A percentile compares a stretch with the other conserved stretches of the same genome.
phyloP scores from a whole-genome alignment of 2,888 invertebrate species.

The Apotomis turbidana region DNA sequence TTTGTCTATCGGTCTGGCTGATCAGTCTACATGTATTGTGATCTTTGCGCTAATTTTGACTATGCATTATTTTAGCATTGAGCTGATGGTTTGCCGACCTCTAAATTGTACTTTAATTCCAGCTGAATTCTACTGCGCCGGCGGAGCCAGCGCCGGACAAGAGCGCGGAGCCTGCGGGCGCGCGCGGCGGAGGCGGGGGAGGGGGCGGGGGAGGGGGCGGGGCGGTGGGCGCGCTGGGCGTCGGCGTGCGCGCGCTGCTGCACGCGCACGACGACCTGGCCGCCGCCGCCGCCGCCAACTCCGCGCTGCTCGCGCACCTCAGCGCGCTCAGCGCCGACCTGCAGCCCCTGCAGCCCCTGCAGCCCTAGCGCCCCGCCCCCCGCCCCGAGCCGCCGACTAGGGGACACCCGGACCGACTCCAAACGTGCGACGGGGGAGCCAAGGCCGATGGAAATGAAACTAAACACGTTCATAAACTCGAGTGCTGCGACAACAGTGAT shows the following conservation, averaged over 20 bases:
- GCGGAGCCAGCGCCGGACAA: constrained; percentile 40
- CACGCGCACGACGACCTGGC: constrained; percentile 64
- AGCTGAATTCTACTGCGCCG: constrained; percentile 42
- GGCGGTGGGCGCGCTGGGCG: constrained; percentile 50
- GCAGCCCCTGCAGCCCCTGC: constrained; percentile 50
- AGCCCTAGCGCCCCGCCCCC: constrained; percentile 47
- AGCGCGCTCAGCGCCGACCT: constrained; percentile 37
- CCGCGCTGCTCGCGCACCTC: constrained; percentile 55
- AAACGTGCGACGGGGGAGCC: neutral
- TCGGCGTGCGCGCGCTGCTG: constrained; percentile 65
- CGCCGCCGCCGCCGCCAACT: constrained; percentile 55
- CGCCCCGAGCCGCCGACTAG: neutral
- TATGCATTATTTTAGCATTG: too few species aligned
- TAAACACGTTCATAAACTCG: neutral
- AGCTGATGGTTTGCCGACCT: too few species aligned
- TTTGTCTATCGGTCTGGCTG: too few species aligned
- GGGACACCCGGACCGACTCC: too few species aligned
- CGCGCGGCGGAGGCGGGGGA: constrained; percentile 43
- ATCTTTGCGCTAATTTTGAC: too few species aligned
- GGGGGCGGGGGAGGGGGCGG: constrained; percentile 41
- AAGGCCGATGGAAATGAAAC: neutral
- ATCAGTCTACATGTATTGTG: too few species aligned
- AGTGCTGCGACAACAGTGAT: neutral
- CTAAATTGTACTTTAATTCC: neutral
- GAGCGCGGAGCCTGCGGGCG: constrained; percentile 72